Evolutionary conservation across 2,888 invertebrate species (phyloP).

Genomic region (Pycnomerus fuliginosus): DNA sequence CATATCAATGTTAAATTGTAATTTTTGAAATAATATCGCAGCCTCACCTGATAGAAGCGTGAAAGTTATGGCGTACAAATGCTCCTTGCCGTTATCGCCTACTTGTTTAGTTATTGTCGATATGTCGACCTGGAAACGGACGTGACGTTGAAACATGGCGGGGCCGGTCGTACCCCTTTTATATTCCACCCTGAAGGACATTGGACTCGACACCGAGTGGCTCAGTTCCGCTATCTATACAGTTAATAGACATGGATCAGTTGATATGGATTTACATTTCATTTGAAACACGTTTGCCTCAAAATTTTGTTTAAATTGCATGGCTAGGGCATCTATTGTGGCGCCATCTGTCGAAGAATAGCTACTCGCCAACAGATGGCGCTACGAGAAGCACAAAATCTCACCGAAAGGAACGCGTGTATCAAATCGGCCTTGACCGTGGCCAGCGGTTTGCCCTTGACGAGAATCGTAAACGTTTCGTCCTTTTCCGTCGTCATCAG

Average conservation of each 20-base stretch:
- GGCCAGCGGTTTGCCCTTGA: conserved; percentile 94
- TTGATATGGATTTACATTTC: no score
- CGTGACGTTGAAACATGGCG: conserved; percentile 95
- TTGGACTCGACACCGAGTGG: conserved; percentile 97
- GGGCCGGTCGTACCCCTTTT: conserved; percentile 91
- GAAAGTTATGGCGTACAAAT: conserved; percentile 90
- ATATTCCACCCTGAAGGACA: conserved; percentile 97
- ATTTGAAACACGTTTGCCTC: no score
- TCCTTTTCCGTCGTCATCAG: conserved; percentile 96
- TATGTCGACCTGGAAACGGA: conserved; percentile 90
- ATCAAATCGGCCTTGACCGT: conserved; percentile 98
- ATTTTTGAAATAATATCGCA: not conserved
- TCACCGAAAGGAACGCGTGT: conserved; percentile 96
- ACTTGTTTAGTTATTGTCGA: conserved; percentile 80
- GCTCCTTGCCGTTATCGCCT: conserved; percentile 69
- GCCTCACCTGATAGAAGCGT: conserved; percentile 83
- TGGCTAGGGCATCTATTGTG: no score
- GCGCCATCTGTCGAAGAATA: no score
- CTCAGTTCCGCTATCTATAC: conserved; percentile 89
- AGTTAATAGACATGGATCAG: no score
- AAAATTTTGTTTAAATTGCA: no score
- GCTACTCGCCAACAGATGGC: no score
- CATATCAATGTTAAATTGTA: not conserved
- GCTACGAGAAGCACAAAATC: no score
- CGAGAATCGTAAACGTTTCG: conserved; percentile 94